These are phyloP conservation scores for Mus spretus DNA, from an alignment of 2,797 vertebrate genomes.

Conservation along the genomic window DNA sequence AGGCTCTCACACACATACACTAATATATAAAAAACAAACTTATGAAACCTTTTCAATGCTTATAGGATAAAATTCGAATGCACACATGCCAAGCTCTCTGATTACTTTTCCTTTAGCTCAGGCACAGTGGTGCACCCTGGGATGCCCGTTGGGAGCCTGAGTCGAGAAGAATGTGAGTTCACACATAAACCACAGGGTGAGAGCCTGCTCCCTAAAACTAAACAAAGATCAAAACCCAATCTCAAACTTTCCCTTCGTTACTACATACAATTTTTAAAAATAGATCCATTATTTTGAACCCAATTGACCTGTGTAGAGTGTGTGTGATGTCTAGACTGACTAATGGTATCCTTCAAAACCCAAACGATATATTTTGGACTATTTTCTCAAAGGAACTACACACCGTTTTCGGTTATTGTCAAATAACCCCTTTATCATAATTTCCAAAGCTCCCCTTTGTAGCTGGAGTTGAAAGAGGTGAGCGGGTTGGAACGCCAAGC, in stretches of 20 bases:
- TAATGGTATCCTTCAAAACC: slow-evolving; percentile 54
- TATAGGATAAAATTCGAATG: not conserved
- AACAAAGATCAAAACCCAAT: not conserved
- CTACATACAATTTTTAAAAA: not conserved
- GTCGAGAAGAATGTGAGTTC: not conserved
- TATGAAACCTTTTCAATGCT: slow-evolving; percentile 14
- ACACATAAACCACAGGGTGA: not conserved
- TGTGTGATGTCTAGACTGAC: not conserved
- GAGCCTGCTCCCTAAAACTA: not conserved
- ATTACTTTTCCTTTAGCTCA: not conserved
- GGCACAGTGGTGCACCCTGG: not conserved
- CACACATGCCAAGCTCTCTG: not conserved
- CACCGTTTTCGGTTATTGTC: slow-evolving; percentile 68
- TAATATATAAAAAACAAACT: not conserved
- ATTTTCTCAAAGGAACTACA: slow-evolving; percentile 46
- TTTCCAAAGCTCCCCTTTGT: slow-evolving; percentile 76
- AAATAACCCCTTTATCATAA: slow-evolving; percentile 76
- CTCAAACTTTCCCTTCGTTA: slow-evolving; percentile 35
- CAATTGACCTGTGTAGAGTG: slow-evolving; percentile 54
- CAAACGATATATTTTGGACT: slow-evolving; percentile 38
- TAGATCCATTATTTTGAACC: slow-evolving; percentile 19
- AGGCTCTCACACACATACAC: not conserved
- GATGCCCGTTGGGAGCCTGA: not conserved
- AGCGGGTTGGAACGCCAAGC: slow-evolving; percentile 74
- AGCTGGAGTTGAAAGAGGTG: slow-evolving; percentile 71